Evolutionary conservation across 2,113 vertebrate genomes (phyloP).

Genomic region (Emydocephalus ijimae): DNA sequence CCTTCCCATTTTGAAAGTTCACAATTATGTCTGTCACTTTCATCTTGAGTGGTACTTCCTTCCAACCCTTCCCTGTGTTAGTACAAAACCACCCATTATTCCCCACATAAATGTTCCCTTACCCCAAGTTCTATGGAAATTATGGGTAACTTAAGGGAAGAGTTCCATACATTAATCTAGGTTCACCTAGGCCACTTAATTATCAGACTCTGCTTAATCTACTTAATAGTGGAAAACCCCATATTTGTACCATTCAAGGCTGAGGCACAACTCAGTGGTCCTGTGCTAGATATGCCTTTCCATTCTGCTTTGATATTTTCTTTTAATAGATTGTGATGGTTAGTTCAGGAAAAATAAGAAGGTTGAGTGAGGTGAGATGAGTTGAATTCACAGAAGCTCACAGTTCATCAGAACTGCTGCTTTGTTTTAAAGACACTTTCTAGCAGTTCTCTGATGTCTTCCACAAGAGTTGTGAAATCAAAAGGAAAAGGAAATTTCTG

Average conservation of each 20-base stretch:
- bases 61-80: not conserved
- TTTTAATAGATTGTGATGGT: not conserved
- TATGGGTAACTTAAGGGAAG: not conserved
- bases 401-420: slow-evolving; percentile 6
- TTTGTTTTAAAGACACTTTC: slow-evolving; percentile 5
- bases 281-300: not conserved
- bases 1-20: not conserved
- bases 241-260: slow-evolving; percentile 8
- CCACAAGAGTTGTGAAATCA: slow-evolving; percentile 34
- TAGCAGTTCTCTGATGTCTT: slow-evolving; percentile 8
- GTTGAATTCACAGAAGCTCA: slow-evolving; percentile 17
- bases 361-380: not conserved
- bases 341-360: not conserved
- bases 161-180: not conserved
- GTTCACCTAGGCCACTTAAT: not conserved
- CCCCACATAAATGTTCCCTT: not conserved
- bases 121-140: not conserved
- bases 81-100: not conserved
- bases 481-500: slow-evolving; percentile 34
- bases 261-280: not conserved
- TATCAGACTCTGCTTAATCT: not conserved
- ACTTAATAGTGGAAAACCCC: not conserved
- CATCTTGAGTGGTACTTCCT: not conserved
- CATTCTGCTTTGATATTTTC: not conserved
- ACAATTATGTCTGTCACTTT: not conserved